Evolutionary conservation across 1,140 invertebrate species (phyloP).

Genomic region (Paraescarpia echinospica): DNA sequence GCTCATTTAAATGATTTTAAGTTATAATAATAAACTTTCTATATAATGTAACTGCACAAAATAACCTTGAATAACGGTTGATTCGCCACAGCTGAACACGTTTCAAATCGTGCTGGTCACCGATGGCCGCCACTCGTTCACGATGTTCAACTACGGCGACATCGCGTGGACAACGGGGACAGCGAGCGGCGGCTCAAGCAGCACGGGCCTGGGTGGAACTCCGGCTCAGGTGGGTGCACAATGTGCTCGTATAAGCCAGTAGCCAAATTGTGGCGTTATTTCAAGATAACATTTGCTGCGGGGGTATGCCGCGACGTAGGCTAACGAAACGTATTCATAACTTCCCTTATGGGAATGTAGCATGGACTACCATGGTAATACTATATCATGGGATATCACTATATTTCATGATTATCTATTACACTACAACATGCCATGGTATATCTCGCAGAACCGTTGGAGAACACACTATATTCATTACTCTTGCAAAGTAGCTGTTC

Average conservation of each 20-base stretch:
- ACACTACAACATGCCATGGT: too few species aligned
- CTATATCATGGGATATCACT: too few species aligned
- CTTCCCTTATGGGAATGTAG: too few species aligned
- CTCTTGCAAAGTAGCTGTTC: too few species aligned
- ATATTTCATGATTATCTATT: too few species aligned
- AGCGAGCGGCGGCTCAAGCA: background rate
- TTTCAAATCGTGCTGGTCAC: background rate
- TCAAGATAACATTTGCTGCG: too few species aligned
- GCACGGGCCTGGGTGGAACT: slow-evolving; percentile 5
- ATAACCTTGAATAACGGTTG: background rate
- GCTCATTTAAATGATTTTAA: background rate
- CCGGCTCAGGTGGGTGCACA: background rate
- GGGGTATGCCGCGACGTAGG: too few species aligned
- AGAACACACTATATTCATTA: too few species aligned
- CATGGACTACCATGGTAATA: too few species aligned
- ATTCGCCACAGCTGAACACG: background rate
- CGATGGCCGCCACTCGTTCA: background rate
- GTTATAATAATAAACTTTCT: background rate
- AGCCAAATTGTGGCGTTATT: too few species aligned
- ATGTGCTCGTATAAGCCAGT: background rate
- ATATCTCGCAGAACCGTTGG: too few species aligned
- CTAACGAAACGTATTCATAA: too few species aligned
- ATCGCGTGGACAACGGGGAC: background rate
- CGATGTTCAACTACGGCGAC: background rate
- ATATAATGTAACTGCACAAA: background rate